Percentiles rank a stretch among this genome's conserved stretches.
phyloP scores from a whole-genome alignment of 2,797 vertebrate genomes.

The Chelon labrosus region DNA sequence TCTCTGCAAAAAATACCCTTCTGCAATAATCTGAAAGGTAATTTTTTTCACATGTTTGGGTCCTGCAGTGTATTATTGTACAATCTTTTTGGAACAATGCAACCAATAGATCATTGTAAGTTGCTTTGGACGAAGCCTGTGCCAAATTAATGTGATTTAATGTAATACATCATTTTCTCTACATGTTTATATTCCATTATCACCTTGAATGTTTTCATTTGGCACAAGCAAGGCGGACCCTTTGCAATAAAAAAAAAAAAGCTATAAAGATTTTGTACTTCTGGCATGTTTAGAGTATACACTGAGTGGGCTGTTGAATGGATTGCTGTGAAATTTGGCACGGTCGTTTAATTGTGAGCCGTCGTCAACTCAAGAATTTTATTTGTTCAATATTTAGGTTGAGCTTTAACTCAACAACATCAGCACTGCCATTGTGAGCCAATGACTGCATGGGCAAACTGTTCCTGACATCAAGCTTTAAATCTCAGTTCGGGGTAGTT shows the following conservation, averaged over 20 bases:
- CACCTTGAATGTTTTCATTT: constrained; percentile 23
- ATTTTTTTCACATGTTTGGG: constrained; percentile 2
- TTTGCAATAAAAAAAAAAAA: neutral
- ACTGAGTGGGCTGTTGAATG: constrained; percentile 11
- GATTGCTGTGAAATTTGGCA: constrained; percentile 5
- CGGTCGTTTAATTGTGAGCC: no score
- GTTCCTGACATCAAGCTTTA: no score
- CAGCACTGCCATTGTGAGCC: no score
- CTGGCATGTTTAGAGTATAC: neutral
- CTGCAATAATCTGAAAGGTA: constrained; percentile 9
- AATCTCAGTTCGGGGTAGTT: no score
- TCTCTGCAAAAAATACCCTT: constrained; percentile 4
- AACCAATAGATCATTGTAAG: constrained; percentile 16
- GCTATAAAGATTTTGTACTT: neutral
- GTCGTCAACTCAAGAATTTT: no score
- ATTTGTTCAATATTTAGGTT: no score
- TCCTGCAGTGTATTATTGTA: constrained; percentile 1
- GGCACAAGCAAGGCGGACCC: constrained; percentile 3
- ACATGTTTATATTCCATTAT: constrained; percentile 35
- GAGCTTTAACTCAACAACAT: neutral
- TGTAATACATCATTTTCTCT: constrained; percentile 16
- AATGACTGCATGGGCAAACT: no score
- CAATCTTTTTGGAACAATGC: constrained; percentile 25
- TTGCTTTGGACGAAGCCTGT: constrained; percentile 5
- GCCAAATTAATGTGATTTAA: constrained; percentile 13